Base-by-base conservation (phyloP, 2,113 vertebrate species). In the Odocoileus virginianus region DNA sequence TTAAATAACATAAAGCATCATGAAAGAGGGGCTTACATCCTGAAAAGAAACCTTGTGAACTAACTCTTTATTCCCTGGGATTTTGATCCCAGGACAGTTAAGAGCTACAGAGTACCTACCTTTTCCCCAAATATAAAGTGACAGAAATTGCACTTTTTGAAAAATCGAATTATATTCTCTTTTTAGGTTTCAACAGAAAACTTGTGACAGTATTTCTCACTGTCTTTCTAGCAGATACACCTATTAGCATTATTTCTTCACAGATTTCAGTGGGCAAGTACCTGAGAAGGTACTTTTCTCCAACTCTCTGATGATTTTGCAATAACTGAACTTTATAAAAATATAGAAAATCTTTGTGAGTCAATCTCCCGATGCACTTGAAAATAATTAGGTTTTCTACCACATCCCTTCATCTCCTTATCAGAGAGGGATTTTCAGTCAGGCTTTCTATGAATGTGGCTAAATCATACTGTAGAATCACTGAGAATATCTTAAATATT, bases 271-370 rank as follows among this genome's bases (percentile, higher is more conserved):
- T 74, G 52, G n/a, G 7, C 21, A 71, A 88, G 28, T 79, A 25
- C 27, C 8, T n/a, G 16, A 94, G 15, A 28, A 91, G 47, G 40
- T 50, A 55, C n/a, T 85, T 87, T 92, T 92, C 83, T 71, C 76
- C n/a, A 86, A 50, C n/a, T 95, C 85, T 81, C 91, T 97, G 17
- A 97, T 95, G 97, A 67, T 88, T 97, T 92, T 93, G 33, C 88
- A 96, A 82, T 89, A 90, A 57, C 64, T 79, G 33, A 87, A 84
- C 64, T 96, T 89, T 79, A 21, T 76, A 90, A 88, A 45, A 83
- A 90, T 76, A 92, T 43, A 23, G 82, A 87, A 96, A 64, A 93
- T 60, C 43, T 87, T 50, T 40, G 45, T 7, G 45, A 60, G 52
- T 97, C 23, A 52, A 2, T 94, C 79, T 92, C 96, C 94, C 43